Percentiles rank a stretch among this genome's conserved stretches.
phyloP scores from a whole-genome alignment of 1,140 invertebrate species.

The Scaptomyza hsui region DNA sequence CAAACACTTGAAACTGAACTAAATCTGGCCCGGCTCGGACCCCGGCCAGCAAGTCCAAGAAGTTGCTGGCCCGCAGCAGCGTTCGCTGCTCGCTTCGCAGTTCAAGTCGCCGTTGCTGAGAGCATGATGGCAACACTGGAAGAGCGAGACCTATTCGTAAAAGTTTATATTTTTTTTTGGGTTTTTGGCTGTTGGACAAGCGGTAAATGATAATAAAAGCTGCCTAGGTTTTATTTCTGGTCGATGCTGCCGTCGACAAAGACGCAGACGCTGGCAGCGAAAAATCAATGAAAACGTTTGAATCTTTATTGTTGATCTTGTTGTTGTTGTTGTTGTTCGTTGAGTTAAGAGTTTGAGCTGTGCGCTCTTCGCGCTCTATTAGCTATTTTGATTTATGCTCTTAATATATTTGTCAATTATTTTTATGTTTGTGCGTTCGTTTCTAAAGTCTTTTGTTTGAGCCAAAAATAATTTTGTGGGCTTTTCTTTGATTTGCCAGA shows the following conservation, averaged over 20 bases:
- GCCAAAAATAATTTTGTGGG: conserved; percentile 40
- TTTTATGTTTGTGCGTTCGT: conserved; percentile 64
- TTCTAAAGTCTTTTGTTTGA: conserved; percentile 64
- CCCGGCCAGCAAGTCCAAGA: conserved; percentile 81
- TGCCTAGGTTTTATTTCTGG: conserved; percentile 49
- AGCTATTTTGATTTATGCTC: conserved; percentile 78
- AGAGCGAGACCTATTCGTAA: conserved; percentile 50
- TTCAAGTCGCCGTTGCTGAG: conserved; percentile 48
- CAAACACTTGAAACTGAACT: conserved; percentile 84
- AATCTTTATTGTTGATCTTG: conserved; percentile 38
- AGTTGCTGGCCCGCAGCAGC: conserved; percentile 80
- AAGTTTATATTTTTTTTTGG: conserved; percentile 23
- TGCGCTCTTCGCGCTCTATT: conserved; percentile 67
- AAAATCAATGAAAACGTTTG: conserved; percentile 67
- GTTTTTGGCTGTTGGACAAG: conserved; percentile 46
- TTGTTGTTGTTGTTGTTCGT: conserved; percentile 14
- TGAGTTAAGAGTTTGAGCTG: conserved; percentile 37
- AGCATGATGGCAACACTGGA: conserved; percentile 75
- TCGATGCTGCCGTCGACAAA: conserved; percentile 15
- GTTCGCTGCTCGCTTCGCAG: conserved; percentile 24
- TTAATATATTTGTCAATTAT: conserved; percentile 83
- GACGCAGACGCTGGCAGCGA: conserved; percentile 42
- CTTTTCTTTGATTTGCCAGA: conserved; percentile 30
- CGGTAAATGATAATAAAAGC: conserved; percentile 81
- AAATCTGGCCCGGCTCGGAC: conserved; percentile 77